These are phyloP conservation scores for Drosophila serrata DNA, from an alignment of 1,140 invertebrate genomes.

Conservation along the genomic window DNA sequence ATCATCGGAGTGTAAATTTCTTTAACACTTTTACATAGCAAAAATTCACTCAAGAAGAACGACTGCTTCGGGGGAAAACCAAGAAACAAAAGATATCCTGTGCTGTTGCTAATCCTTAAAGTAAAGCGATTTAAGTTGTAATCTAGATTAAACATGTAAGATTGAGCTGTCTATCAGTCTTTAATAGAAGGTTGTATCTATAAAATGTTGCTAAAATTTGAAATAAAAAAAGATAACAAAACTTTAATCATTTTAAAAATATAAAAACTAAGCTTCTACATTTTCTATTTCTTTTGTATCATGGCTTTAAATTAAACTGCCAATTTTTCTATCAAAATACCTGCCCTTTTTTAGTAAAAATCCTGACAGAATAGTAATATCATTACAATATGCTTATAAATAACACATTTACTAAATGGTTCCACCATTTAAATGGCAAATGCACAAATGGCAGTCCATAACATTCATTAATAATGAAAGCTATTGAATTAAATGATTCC, in stretches of 20 bases:
- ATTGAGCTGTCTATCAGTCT: not conserved
- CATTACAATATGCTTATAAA: conserved; percentile 6
- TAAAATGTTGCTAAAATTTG: not conserved
- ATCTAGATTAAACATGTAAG: not conserved
- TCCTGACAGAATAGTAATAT: not conserved
- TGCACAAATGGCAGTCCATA: not conserved
- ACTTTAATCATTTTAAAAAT: too few species aligned
- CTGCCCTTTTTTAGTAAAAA: not conserved
- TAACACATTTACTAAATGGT: conserved; percentile 8
- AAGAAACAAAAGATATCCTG: not conserved
- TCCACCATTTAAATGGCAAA: conserved; percentile 1
- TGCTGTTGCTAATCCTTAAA: not conserved
- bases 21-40: conserved; percentile 21
- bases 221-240: not conserved
- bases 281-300: too few species aligned
- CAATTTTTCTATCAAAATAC: not conserved
- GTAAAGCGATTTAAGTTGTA: not conserved
- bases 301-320: too few species aligned
- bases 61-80: not conserved
- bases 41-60: not conserved
- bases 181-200: not conserved
- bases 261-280: not conserved
- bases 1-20: conserved; percentile 15
- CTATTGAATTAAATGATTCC: conserved; percentile 23
- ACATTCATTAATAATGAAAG: conserved; percentile 15